Evolutionary conservation across 2,888 invertebrate genomes (phyloP), one percentile per base, ranked within the genome.

Genomic region (Cylloceria caligata): DNA sequence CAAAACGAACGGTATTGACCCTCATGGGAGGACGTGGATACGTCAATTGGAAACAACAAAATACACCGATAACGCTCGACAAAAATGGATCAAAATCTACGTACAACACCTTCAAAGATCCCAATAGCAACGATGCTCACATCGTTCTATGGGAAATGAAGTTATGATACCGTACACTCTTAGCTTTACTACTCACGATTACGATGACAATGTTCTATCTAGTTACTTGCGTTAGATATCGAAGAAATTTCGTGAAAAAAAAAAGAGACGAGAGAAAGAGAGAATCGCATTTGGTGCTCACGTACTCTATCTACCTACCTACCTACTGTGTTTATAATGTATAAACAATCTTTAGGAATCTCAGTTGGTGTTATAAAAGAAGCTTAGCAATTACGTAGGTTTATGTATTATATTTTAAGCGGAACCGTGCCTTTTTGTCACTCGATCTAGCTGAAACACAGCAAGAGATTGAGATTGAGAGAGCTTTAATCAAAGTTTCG

Each of bases 81-180:
- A 92, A 91, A 77, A 89, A 86, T 82, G n/a, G 19, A 6, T 90
- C 90, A 30, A 93, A 90, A 71, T 89, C 90, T 16, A 87, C 87
- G 16, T 90, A 89, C n/a, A n/a, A n/a, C 83, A 84, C 88, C 16
- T 84, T 94, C 49, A 94, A 94, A 64, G 96, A 96, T 82, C 96
- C 96, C 62, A 97, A 97, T 92, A 96, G 96, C 83, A 96, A 95
- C 89, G 97, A 97, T 94, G 97, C 98, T 16, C 97, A 98, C 93
- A 96, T 98, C 89, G 96, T 98, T 83, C 95, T 98, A 65, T 98
- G 98, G 98, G 98, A 98, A 93, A 96, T 96, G 93, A 97, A 96
- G 91, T 95, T 96, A 94, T 96, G 95, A 95, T 93, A 82, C 78
- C 55, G 74, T 16, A 49, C 45, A 49, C 9, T 27, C 2, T 52